Evolutionary conservation across 2,797 vertebrate species (phyloP).

Genomic region (Eulemur albifrons): DNA sequence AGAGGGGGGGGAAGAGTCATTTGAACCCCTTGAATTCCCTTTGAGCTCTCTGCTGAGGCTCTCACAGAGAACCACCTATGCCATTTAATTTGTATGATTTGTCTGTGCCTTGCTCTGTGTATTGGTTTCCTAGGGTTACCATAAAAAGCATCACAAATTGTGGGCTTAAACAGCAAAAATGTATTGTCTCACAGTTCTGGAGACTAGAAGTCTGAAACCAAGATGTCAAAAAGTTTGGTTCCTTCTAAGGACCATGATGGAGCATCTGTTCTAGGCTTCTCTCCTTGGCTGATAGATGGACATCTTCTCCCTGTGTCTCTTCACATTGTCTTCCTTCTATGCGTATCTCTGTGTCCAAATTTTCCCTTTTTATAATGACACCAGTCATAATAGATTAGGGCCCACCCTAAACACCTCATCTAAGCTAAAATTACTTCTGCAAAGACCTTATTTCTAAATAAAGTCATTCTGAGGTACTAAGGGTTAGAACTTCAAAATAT

Average conservation of each 20-base stretch:
- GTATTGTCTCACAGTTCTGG: background rate
- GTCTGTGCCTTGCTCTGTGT: background rate
- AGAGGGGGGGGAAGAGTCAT: background rate
- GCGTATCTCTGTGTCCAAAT: background rate
- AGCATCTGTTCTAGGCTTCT: background rate
- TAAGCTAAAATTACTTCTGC: background rate
- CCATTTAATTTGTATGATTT: background rate
- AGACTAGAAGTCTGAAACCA: background rate
- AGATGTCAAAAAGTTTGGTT: background rate
- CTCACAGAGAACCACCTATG: background rate
- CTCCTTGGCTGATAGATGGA: background rate
- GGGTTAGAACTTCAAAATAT: background rate
- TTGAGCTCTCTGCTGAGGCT: background rate
- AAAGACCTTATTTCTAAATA: background rate
- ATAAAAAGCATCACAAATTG: background rate
- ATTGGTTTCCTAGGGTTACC: background rate
- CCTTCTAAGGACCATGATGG: background rate
- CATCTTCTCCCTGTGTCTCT: background rate
- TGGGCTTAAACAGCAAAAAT: background rate
- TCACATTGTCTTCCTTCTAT: background rate
- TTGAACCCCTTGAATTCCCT: background rate
- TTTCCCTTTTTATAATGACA: background rate
- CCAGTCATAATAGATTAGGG: background rate
- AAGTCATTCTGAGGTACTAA: background rate
- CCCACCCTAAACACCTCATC: background rate